Evolutionary conservation across 2,888 invertebrate genomes (phyloP).

Genomic region (Geotrupes spiniger): DNA sequence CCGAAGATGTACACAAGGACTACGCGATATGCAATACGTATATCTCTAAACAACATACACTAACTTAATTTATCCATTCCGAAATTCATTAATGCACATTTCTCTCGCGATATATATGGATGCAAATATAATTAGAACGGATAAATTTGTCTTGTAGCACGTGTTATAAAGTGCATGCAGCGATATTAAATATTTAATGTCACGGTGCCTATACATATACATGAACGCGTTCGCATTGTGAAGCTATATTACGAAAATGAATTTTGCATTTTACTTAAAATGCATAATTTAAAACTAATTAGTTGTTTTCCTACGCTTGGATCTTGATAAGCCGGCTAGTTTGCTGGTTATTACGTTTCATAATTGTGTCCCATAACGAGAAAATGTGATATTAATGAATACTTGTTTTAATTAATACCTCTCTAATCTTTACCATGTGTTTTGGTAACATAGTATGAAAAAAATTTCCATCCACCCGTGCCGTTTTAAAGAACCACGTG

Average conservation of each 20-base stretch:
- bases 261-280: constrained; percentile 3
- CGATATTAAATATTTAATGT: constrained; percentile 5
- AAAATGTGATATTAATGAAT: no score
- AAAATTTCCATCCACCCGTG: no score
- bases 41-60: not conserved
- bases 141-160: constrained; percentile 21
- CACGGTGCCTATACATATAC: no score
- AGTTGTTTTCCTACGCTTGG: constrained; percentile 2
- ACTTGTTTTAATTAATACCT: no score
- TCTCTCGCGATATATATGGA: constrained; percentile 9
- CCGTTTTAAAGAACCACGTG: no score
- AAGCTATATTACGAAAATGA: not conserved
- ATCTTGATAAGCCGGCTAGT: not conserved
- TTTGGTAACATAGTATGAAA: no score
- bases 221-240: no score
- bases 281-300: constrained; percentile 7
- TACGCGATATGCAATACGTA: not conserved
- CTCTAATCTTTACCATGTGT: no score
- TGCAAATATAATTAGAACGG: constrained; percentile 21
- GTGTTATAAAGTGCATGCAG: constrained; percentile 14
- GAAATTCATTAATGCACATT: constrained; percentile 1
- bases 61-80: no score
- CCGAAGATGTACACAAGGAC: not conserved
- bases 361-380: no score
- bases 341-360: no score